Evolutionary conservation across 1,140 invertebrate species (phyloP), one percentile per base, ranked within the genome.

Genomic region (Diprion similis): DNA sequence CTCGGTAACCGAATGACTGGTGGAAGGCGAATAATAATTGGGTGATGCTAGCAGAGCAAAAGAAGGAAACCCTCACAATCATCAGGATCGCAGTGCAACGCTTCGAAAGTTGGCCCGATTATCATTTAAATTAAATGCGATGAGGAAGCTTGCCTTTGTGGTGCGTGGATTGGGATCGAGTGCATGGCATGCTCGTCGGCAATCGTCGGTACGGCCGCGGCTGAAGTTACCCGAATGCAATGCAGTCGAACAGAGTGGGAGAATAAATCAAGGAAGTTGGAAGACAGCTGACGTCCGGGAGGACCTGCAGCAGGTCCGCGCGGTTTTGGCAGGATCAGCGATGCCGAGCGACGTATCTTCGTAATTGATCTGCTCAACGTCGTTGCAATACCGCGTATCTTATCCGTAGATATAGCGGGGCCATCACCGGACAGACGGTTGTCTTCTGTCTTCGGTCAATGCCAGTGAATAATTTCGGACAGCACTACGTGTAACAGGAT

Each of bases 391-490:
- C 51, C 51, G 51, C 51, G 51, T 6, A 6, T 59, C 51, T 59
- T 59, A 59, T 59, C 51, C 51, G 51, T 59, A 59, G 3, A 9
- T 59, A 37, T 6, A 6, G 24, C 24, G 1, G 24, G 24, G 24
- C 24, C 24, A 37, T 6, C 24, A 37, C 24, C 24, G 24, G 24
- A 37, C 24, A 6, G 11, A 13, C n/a, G 51, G 51, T 59, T 59
- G 51, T 59, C 51, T 59, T 15, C 51, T 9, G 51, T 59, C 51
- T 59, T 59, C 51, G 51, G 51, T 59, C 51, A 59, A 59, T 59
- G 51, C 51, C 51, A 9, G 51, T 59, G 51, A 59, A 59, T 59
- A 59, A 59, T 59, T 59, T 59, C 51, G 51, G 51, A 59, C 51
- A 59, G 51, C 24, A 37, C n/a, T 59, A 15, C 51, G 51, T 8